Base-by-base conservation (phyloP, 2,888 invertebrate genomes). In the Frankliniella fusca region DNA sequence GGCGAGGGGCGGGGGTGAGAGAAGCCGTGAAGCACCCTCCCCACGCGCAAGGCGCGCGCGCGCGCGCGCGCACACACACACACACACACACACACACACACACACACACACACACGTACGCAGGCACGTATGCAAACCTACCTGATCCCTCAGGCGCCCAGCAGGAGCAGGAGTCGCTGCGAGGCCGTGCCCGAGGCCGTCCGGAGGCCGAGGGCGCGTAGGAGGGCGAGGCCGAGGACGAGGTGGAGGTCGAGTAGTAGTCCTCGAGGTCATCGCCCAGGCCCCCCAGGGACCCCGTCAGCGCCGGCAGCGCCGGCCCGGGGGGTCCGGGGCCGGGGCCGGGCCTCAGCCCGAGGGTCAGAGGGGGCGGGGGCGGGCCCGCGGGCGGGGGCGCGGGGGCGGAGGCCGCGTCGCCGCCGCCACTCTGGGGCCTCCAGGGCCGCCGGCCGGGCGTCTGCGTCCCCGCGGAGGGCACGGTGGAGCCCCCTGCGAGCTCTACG, bases 381-480 rank as follows among this genome's bases (percentile, higher is more conserved):
- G 70, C 23, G 70, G 27, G 70, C 70, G 70, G 23, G 7, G 23
- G 70, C 23, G 23, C 70, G 38, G 38, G 38, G 70, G 70, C 70
- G 70, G 70, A 23, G 70, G 70, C 27, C 70, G 70, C 23, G 70
- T n/a, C 11, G 70, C 70, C 70, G n/a, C 61, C 61, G 15, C 61
- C 61, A 18, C 61, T 61, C 70, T 70, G 70, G 23, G 70, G 70
- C 70, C 70, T 5, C 70, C 70, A 70, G 11, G 70, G n/a, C 70
- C 70, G 70, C 70, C 70, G 70, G 70, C 70, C 70, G 27, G 70
- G 70, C 23, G 70, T 70, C 70, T 70, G 70, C 5, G 70, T 70
- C 70, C 70, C 70, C 70, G 70, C 70, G 70, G 70, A 70, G 70
- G 70, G 70, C 70, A 70, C 70, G 70, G 70, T 70, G 70, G 38